Evolutionary conservation across 2,113 vertebrate species (phyloP).

Genomic region (Epinephelus cyanopodus): DNA sequence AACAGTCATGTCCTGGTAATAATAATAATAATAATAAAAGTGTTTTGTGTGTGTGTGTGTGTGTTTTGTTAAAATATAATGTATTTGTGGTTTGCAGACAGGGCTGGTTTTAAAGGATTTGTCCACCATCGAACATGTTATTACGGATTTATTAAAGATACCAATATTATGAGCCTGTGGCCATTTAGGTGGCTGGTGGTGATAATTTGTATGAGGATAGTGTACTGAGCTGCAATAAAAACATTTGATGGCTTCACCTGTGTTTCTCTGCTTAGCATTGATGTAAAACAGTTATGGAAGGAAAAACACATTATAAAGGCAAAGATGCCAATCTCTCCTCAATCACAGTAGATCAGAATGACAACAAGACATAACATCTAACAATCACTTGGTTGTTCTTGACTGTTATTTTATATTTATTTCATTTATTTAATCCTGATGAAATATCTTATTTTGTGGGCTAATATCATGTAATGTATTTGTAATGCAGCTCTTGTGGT

Average conservation of each 20-base stretch:
- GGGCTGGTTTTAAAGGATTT: not conserved
- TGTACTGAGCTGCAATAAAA: not conserved
- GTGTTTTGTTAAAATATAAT: no score
- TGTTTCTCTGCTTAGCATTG: not conserved
- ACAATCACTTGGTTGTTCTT: not conserved
- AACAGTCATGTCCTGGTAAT: no score
- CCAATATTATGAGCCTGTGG: not conserved
- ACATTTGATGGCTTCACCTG: not conserved
- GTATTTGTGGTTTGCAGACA: no score
- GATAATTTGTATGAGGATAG: not conserved
- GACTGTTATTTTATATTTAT: not conserved
- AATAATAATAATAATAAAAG: no score
- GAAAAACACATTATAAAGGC: slow-evolving; percentile 5
- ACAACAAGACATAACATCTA: not conserved
- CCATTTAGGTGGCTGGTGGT: not conserved
- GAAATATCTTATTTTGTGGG: not conserved
- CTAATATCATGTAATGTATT: not conserved
- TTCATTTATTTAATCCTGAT: not conserved
- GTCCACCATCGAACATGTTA: not conserved
- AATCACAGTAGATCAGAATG: not conserved
- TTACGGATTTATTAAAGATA: not conserved
- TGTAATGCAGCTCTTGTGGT: not conserved
- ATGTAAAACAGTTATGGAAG: slow-evolving; percentile 16
- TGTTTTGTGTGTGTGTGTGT: no score
- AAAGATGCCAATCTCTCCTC: not conserved